These are phyloP conservation scores for Oreonectes daqikongensis DNA, from an alignment of 2,797 vertebrate species.

Conservation along the genomic window DNA sequence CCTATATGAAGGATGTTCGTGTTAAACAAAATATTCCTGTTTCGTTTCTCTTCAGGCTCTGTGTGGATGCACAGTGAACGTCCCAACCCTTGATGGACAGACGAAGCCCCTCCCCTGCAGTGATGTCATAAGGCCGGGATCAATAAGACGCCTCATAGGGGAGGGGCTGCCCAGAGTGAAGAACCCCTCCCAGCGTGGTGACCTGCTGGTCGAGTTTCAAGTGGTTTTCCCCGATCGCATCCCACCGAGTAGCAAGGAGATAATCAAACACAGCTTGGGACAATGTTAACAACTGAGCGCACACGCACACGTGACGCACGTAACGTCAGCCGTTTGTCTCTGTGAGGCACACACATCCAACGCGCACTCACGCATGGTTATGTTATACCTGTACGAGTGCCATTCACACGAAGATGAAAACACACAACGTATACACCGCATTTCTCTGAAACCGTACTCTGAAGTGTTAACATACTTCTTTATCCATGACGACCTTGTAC, in stretches of 20 bases:
- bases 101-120: constrained; percentile 94
- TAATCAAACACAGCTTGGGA: constrained; percentile 95
- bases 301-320: constrained; percentile 12
- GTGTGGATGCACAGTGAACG: constrained; percentile 94
- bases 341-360: constrained; percentile 55
- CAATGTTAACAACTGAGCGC: constrained; percentile 69
- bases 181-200: constrained; percentile 89
- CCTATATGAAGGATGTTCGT: no score
- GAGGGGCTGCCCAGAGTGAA: constrained; percentile 93
- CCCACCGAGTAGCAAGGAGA: constrained; percentile 93
- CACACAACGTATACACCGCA: constrained; percentile 1
- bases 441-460: constrained; percentile 46
- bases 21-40: constrained; percentile 28
- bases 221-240: constrained; percentile 96
- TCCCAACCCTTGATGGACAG: constrained; percentile 92
- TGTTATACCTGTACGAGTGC: constrained; percentile 34
- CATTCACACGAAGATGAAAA: constrained; percentile 20
- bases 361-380: constrained; percentile 29
- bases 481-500: constrained; percentile 77
- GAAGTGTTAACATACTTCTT: constrained; percentile 54
- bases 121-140: constrained; percentile 93
- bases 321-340: constrained; percentile 53
- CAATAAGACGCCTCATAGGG: constrained; percentile 89
- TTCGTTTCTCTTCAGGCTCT: constrained; percentile 82
- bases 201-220: constrained; percentile 97